Evolutionary conservation across 2,113 vertebrate genomes (phyloP).

Genomic region (Rana temporaria): DNA sequence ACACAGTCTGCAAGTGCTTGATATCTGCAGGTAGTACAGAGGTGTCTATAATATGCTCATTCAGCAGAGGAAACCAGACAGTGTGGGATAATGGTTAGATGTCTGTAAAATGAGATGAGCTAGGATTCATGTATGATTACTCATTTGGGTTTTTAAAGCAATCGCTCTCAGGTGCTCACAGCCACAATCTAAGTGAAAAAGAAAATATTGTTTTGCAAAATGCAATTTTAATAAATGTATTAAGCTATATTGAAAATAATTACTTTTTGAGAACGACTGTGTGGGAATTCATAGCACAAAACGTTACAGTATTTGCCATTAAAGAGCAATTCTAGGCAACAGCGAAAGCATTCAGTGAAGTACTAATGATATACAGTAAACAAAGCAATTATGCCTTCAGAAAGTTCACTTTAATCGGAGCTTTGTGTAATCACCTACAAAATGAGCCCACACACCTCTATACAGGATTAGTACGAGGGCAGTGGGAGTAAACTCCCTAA

Average conservation of each 20-base stretch:
- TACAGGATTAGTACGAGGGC: too few species aligned
- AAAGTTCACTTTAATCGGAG: too few species aligned
- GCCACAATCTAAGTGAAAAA: slow-evolving; percentile 14
- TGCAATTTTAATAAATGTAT: background rate
- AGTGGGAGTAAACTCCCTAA: too few species aligned
- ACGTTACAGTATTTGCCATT: too few species aligned
- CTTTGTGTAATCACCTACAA: too few species aligned
- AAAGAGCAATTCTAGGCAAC: too few species aligned
- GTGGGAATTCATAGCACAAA: too few species aligned
- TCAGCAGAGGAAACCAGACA: slow-evolving; percentile 50
- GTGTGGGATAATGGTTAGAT: slow-evolving; percentile 43
- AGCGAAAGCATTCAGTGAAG: too few species aligned
- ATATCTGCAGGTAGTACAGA: slow-evolving; percentile 23
- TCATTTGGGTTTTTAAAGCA: slow-evolving; percentile 25
- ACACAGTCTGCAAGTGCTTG: background rate
- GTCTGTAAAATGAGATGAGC: slow-evolving; percentile 31
- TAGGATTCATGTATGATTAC: slow-evolving; percentile 28
- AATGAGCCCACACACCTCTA: too few species aligned
- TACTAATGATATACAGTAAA: too few species aligned
- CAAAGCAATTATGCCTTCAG: too few species aligned
- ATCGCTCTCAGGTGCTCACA: slow-evolving; percentile 27
- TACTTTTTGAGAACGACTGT: too few species aligned
- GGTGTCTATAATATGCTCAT: slow-evolving; percentile 39
- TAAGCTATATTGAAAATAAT: background rate
- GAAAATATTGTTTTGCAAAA: background rate